Evolutionary conservation across 2,113 vertebrate genomes (phyloP).

Genomic region (Panthera uncia): DNA sequence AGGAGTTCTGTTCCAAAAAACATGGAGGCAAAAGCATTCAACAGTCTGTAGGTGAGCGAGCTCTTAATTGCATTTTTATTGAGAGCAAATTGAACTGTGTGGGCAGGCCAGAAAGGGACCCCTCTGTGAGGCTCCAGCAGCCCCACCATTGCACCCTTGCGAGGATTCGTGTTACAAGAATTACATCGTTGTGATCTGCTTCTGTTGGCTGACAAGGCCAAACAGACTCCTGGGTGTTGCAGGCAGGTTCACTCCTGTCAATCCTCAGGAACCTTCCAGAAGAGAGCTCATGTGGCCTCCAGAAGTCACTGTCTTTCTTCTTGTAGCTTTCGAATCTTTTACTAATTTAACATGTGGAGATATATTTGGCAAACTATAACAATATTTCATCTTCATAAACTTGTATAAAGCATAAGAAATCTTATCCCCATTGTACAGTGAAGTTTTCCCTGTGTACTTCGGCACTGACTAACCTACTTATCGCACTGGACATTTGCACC

Average conservation of each 20-base stretch:
- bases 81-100: conserved; percentile 57
- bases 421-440: neutral
- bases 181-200: conserved; percentile 40
- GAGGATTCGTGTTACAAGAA: conserved; percentile 59
- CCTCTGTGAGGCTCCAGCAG: conserved; percentile 46
- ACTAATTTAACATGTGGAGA: neutral
- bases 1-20: conserved; percentile 49
- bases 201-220: conserved; percentile 10
- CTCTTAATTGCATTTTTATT: conserved; percentile 72
- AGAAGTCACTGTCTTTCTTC: neutral
- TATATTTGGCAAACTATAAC: neutral
- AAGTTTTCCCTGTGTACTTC: neutral
- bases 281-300: neutral
- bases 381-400: neutral
- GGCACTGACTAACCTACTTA: neutral
- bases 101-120: conserved; percentile 22
- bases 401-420: neutral
- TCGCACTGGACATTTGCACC: neutral
- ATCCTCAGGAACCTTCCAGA: neutral
- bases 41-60: conserved; percentile 56
- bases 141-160: neutral
- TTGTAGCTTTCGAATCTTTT: neutral
- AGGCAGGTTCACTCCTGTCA: conserved; percentile 52
- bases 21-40: conserved; percentile 52
- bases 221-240: neutral